phyloP scores from a whole-genome alignment of 1,140 invertebrate species.

The Drosophila truncata region DNA sequence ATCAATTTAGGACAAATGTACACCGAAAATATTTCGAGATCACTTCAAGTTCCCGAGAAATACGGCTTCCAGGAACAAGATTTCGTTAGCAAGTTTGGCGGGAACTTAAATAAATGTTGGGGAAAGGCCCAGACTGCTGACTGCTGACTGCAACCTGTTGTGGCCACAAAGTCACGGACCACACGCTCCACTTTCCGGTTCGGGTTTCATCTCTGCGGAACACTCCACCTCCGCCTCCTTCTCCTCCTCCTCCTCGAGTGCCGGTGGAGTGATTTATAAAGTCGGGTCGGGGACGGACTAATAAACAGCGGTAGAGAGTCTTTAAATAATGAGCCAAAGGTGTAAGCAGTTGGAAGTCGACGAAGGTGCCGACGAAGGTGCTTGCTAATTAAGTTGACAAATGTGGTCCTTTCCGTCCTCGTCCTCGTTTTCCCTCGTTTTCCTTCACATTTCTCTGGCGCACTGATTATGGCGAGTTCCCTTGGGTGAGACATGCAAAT shows the following conservation, averaged over 20 bases:
- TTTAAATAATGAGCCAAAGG: conserved; percentile 76
- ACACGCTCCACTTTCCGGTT: not conserved
- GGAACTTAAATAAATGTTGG: conserved; percentile 6
- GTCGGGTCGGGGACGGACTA: conserved; percentile 16
- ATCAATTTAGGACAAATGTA: conserved; percentile 50
- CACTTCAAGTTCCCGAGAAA: conserved; percentile 14
- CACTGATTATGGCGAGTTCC: conserved; percentile 47
- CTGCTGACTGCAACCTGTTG: conserved; percentile 28
- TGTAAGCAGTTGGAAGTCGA: conserved; percentile 60
- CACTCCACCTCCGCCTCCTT: too few species aligned
- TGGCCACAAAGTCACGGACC: conserved; percentile 12
- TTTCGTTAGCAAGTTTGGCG: too few species aligned
- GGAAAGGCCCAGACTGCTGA: too few species aligned
- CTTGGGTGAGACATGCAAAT: conserved; percentile 52
- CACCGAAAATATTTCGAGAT: not conserved
- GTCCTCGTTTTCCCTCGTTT: not conserved
- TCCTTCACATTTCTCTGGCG: not conserved
- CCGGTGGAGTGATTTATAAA: conserved; percentile 46
- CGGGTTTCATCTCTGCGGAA: conserved; percentile 1
- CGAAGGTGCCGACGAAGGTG: conserved; percentile 17
- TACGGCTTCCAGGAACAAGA: too few species aligned
- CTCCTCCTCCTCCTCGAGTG: too few species aligned
- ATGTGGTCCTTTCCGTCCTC: conserved; percentile 39
- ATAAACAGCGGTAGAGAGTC: conserved; percentile 43
- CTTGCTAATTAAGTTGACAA: conserved; percentile 77